Base-by-base conservation (phyloP, 2,113 vertebrate genomes). In the Gnathonemus longibarbis region DNA sequence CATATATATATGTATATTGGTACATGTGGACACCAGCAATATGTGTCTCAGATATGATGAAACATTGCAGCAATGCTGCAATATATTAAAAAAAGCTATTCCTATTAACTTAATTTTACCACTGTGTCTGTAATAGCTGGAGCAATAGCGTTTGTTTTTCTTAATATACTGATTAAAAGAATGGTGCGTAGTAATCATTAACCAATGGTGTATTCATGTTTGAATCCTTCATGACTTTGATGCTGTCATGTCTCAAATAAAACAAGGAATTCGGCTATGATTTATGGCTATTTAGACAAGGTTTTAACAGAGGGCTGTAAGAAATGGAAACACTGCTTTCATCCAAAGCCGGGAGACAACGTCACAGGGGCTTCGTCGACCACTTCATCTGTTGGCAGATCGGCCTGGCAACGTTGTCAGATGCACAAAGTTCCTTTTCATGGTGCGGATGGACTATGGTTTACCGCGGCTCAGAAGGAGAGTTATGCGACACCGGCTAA, bases 221-320 rank as follows among this genome's bases (percentile, higher is more conserved):
- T 93, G 90, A 91, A 93, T 92, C 94, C 90, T 92, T 27, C 0
- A 70, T 0, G 53, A 46, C 93, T 95, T 97, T 96, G 94, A 96
- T 96, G 93, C 92, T 83, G 89, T 10, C 9, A 88, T 87, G 92
- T 93, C 93, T 92, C 90, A 93, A 95, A 96, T 93, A 94, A 95
- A 94, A 95, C 93, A 91, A 94, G 94, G 95, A 97, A 96, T 97
- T 94, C 92, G 90, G 91, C 53, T 27, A 89, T 97, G 97, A 98
- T 97, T 97, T 97, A 97, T 94, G 92, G 93, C 93, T 98, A 95
- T 97, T 97, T 98, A 94, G 95, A 97, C 97, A 98, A 97, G 96
- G 96, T 97, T 96, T 0, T 93, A 96, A 94, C 96, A 96, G 96
- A 95, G 94, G 89, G 84, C 93, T 93, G 92, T 91, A 91, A 92